These are phyloP conservation scores for Andrena flavipes DNA, from an alignment of 2,888 invertebrate genomes.

Conservation along the genomic window DNA sequence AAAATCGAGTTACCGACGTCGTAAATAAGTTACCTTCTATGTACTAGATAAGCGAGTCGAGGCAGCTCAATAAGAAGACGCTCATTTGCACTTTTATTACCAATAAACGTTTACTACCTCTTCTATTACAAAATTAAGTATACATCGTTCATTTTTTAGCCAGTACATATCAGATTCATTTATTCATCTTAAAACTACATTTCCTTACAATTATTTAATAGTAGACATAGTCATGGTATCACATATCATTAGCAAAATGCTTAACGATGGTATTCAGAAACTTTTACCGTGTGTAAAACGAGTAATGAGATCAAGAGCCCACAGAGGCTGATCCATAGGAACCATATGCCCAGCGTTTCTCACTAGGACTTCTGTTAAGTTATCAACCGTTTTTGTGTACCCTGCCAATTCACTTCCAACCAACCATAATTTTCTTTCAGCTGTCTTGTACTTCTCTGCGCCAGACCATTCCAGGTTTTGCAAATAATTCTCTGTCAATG, in stretches of 20 bases:
- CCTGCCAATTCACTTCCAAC: slow-evolving; percentile 84
- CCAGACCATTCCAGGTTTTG: slow-evolving; percentile 85
- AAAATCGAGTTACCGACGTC: neutral
- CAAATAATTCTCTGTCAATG: slow-evolving; percentile 92
- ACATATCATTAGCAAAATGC: slow-evolving; percentile 17
- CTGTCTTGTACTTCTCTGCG: slow-evolving; percentile 83
- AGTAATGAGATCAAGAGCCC: slow-evolving; percentile 85
- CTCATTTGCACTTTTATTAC: slow-evolving; percentile 31
- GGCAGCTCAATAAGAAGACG: slow-evolving; percentile 32
- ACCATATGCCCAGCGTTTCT: slow-evolving; percentile 86
- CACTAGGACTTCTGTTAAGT: slow-evolving; percentile 83
- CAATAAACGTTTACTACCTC: slow-evolving; percentile 63
- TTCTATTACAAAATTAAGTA: slow-evolving; percentile 44
- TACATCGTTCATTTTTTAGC: neutral
- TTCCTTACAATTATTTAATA: slow-evolving; percentile 8
- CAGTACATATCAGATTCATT: neutral
- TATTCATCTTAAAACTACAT: neutral
- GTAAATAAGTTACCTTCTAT: neutral
- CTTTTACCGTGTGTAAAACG: slow-evolving; percentile 80
- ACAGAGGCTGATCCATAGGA: slow-evolving; percentile 85
- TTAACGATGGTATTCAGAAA: slow-evolving; percentile 68
- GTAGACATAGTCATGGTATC: slow-evolving; percentile 35
- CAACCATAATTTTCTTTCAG: slow-evolving; percentile 83
- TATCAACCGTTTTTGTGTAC: slow-evolving; percentile 82
- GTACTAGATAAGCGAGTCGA: neutral